Evolutionary conservation across 2,888 invertebrate species (phyloP).

Genomic region (Oasisia sp.): DNA sequence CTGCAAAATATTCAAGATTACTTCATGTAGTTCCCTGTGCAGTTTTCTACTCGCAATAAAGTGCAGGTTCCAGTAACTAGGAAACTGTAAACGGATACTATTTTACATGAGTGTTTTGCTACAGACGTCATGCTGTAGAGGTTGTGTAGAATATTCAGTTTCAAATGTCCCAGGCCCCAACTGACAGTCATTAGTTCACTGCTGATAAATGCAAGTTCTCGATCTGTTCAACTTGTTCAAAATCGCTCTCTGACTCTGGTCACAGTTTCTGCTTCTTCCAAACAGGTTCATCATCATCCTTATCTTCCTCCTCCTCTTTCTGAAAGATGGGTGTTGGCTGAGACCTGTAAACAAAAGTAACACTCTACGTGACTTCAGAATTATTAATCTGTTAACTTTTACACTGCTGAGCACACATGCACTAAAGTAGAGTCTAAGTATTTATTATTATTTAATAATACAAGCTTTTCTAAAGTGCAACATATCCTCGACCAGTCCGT

Average conservation of each 20-base stretch:
- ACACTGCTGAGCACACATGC: not conserved
- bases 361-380: not conserved
- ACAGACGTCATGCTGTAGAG: not conserved
- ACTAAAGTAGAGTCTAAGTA: too few species aligned
- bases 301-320: slow-evolving; percentile 50
- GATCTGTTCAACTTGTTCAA: not conserved
- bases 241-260: slow-evolving; percentile 17
- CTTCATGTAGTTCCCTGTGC: not conserved
- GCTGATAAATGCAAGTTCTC: not conserved
- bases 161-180: not conserved
- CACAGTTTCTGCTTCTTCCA: slow-evolving; percentile 72
- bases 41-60: not conserved
- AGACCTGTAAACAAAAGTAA: slow-evolving; percentile 68
- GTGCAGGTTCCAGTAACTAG: not conserved
- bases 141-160: not conserved
- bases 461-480: too few species aligned
- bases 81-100: not conserved
- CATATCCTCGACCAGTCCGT: too few species aligned
- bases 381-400: not conserved
- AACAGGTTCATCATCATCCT: slow-evolving; percentile 55
- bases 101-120: not conserved
- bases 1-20: not conserved
- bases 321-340: slow-evolving; percentile 88
- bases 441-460: too few species aligned
- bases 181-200: not conserved